Evolutionary conservation across 2,888 invertebrate species (phyloP).

Genomic region (Prionchulus punctatus): DNA sequence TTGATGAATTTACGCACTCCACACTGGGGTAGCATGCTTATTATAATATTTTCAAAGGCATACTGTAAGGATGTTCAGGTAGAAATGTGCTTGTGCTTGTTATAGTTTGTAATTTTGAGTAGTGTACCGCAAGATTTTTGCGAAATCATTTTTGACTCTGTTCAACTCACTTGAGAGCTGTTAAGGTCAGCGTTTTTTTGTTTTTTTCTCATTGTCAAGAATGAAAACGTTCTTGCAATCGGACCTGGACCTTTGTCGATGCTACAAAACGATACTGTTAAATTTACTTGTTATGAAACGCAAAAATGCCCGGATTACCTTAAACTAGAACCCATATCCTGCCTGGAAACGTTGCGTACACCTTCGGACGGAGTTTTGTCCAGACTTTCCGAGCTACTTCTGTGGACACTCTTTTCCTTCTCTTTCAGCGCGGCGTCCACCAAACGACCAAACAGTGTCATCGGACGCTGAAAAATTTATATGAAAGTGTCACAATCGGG

Average conservation of each 20-base stretch:
- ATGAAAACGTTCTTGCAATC: neutral
- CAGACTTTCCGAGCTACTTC: neutral
- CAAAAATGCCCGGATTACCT: neutral
- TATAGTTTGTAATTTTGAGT: too few species aligned
- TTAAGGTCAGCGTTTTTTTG: neutral
- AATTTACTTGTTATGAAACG: too few species aligned
- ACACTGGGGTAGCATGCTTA: too few species aligned
- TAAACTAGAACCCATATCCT: neutral
- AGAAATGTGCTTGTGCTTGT: too few species aligned
- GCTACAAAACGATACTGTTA: too few species aligned
- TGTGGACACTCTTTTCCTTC: neutral
- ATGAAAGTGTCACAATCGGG: too few species aligned
- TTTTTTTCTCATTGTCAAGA: conserved; percentile 14
- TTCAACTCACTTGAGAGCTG: neutral
- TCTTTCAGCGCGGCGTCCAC: neutral
- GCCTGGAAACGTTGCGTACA: neutral
- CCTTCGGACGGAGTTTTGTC: neutral
- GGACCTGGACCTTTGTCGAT: conserved; percentile 26
- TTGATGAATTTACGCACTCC: too few species aligned
- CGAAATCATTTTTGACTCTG: too few species aligned
- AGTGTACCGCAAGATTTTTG: too few species aligned
- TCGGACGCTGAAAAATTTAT: too few species aligned
- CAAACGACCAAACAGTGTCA: neutral
- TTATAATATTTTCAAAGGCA: too few species aligned
- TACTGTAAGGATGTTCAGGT: too few species aligned